Percentiles rank a stretch among this genome's conserved stretches.
phyloP scores from a whole-genome alignment of 2,113 vertebrate species.

The Cyprinodon tularosa region DNA sequence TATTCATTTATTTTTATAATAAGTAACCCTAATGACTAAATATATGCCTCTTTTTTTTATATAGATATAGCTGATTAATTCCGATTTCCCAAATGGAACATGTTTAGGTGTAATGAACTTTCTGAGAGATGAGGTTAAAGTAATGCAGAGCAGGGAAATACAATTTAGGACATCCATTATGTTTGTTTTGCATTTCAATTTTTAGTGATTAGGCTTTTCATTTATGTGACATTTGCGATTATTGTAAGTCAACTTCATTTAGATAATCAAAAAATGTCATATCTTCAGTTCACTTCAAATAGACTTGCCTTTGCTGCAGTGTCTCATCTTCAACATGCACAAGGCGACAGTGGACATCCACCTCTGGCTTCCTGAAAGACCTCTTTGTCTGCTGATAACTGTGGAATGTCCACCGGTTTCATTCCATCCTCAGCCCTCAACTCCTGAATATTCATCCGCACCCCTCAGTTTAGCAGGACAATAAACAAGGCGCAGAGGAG shows the following conservation, averaged over 20 bases:
- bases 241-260: no score
- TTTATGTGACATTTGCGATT: neutral
- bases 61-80: no score
- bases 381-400: slow-evolving; percentile 58
- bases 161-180: neutral
- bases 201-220: neutral
- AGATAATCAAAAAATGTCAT: neutral
- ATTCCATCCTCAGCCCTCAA: slow-evolving; percentile 28
- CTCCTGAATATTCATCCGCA: slow-evolving; percentile 72
- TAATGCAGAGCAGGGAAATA: no score
- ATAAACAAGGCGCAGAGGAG: slow-evolving; percentile 65
- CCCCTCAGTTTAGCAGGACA: slow-evolving; percentile 54
- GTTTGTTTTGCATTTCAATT: neutral
- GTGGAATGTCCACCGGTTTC: slow-evolving; percentile 25
- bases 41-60: no score
- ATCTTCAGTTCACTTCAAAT: neutral
- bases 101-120: no score
- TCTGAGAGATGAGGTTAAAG: no score
- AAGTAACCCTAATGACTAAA: no score
- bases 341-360: neutral
- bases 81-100: no score
- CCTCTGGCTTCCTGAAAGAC: slow-evolving; percentile 38
- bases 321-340: neutral
- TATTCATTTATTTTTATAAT: no score
- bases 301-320: neutral